phyloP scores from a whole-genome alignment of 2,113 vertebrate species.

The Seriola dumerili region DNA sequence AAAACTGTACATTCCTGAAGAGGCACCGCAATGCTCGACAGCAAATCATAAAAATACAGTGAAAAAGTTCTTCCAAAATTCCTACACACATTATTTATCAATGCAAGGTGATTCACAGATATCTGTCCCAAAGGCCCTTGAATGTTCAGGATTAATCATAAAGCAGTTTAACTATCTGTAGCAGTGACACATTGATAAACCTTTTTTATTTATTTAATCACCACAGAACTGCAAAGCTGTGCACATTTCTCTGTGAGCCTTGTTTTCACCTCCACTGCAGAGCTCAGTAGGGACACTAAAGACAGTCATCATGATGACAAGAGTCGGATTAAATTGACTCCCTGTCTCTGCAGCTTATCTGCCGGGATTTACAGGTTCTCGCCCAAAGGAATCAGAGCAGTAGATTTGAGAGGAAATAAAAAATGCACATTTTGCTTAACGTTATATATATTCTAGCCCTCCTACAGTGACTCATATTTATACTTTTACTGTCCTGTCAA shows the following conservation, averaged over 20 bases:
- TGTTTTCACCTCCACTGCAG: conserved; percentile 45
- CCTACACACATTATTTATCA: neutral
- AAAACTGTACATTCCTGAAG: no score
- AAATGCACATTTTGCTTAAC: neutral
- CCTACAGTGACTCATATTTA: neutral
- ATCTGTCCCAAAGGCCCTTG: neutral
- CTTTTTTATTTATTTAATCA: conserved; percentile 35
- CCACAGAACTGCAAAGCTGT: conserved; percentile 35
- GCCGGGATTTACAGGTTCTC: conserved; percentile 52
- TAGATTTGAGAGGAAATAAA: conserved; percentile 16
- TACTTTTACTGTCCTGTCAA: neutral
- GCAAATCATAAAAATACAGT: neutral
- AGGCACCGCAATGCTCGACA: neutral
- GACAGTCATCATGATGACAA: conserved; percentile 50
- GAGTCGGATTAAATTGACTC: conserved; percentile 62
- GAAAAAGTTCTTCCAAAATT: no score
- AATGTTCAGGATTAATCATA: conserved; percentile 26
- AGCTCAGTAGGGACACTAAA: conserved; percentile 18
- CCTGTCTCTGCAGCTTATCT: conserved; percentile 55
- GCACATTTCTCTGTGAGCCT: conserved; percentile 47
- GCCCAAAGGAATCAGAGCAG: conserved; percentile 32
- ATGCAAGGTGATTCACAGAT: neutral
- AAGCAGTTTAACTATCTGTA: conserved; percentile 26
- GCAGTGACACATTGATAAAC: conserved; percentile 27
- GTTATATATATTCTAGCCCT: neutral